Conservation (phyloP, 1,140 invertebrate species). For the Diabrotica undecimpunctata region DNA sequence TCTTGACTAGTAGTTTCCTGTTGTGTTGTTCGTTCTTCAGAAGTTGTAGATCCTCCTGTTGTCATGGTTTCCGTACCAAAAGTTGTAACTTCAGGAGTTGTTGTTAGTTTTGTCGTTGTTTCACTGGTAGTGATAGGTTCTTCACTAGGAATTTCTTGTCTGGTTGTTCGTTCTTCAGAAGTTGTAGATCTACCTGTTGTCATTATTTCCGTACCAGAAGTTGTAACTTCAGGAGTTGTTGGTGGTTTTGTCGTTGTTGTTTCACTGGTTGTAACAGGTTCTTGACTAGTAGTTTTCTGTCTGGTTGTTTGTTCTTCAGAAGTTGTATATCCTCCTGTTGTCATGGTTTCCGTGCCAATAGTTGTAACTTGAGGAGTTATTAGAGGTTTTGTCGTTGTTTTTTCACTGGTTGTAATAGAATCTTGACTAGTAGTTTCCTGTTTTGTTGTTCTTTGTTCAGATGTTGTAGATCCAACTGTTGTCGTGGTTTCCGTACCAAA, state of each 20-base stretch:
- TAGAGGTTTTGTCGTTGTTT: neutral
- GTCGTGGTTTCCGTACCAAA: no score
- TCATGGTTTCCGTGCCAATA: neutral
- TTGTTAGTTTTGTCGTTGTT: conserved; percentile 11
- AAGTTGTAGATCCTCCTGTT: no score
- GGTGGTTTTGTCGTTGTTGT: conserved; percentile 12
- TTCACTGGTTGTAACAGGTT: conserved; percentile 31
- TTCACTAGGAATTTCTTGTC: no score
- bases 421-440: no score
- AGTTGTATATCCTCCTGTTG: neutral
- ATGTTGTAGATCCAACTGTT: no score
- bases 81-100: conserved; percentile 8
- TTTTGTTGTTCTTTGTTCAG: no score
- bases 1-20: no score
- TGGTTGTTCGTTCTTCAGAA: no score
- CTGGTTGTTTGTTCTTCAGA: no score
- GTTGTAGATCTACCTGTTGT: neutral
- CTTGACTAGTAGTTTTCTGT: no score
- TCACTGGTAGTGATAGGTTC: conserved; percentile 30
- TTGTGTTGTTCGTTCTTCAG: no score
- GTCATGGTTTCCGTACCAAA: no score
- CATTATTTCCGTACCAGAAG: neutral
- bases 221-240: conserved; percentile 9
- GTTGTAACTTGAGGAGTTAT: neutral
- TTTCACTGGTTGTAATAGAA: neutral